These are phyloP conservation scores for Hyppa rectilinea DNA, from an alignment of 2,888 invertebrate genomes.

Conservation along the genomic window DNA sequence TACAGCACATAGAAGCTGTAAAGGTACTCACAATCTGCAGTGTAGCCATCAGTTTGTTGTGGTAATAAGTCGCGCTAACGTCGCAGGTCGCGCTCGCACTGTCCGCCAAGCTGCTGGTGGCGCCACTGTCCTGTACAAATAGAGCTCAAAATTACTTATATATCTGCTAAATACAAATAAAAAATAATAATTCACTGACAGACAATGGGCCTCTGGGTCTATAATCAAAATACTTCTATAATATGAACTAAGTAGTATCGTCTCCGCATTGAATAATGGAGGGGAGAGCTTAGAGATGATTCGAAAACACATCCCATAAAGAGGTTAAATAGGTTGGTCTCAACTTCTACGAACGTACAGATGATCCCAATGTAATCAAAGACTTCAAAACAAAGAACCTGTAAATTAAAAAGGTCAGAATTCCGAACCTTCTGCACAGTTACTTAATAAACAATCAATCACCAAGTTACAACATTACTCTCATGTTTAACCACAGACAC, in stretches of 20 bases:
- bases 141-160: not conserved
- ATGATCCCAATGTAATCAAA: not conserved
- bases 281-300: not conserved
- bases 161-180: not conserved
- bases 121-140: slow-evolving; percentile 58
- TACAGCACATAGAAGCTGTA: not conserved
- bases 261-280: too few relatives aligned
- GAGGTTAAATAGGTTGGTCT: not conserved
- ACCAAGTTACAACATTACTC: slow-evolving; percentile 8
- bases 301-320: not conserved
- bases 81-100: slow-evolving; percentile 74
- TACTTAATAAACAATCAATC: slow-evolving; percentile 14
- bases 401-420: not conserved
- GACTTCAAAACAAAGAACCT: not conserved
- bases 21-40: slow-evolving; percentile 78
- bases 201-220: not conserved
- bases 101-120: slow-evolving; percentile 67
- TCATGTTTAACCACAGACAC: slow-evolving; percentile 16
- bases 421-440: not conserved
- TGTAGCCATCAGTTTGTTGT: slow-evolving; percentile 80
- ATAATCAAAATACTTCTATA: not conserved
- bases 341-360: not conserved
- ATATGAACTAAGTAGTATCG: too few relatives aligned
- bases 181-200: not conserved
- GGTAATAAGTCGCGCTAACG: slow-evolving; percentile 73